Evolutionary conservation across 2,113 vertebrate genomes (phyloP).

Genomic region (Apistogramma diplotaenia): DNA sequence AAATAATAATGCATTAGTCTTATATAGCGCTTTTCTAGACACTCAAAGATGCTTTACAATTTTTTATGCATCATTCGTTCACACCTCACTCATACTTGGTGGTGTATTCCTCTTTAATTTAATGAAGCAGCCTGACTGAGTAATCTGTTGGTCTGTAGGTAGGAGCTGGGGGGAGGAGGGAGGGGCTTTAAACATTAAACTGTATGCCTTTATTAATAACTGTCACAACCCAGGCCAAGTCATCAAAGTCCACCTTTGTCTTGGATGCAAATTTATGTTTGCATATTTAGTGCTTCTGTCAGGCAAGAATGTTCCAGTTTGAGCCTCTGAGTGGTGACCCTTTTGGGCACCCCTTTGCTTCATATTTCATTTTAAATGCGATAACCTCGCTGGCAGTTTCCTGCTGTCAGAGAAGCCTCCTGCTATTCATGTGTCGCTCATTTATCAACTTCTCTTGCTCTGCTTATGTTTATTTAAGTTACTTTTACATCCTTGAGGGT

Average conservation of each 20-base stretch:
- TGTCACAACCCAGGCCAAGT: not conserved
- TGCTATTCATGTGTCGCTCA: not conserved
- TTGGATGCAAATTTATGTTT: not conserved
- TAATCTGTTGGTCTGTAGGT: not conserved
- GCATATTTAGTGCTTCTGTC: not conserved
- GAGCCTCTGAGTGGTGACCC: not conserved
- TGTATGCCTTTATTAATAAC: not conserved
- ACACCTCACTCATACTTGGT: no score
- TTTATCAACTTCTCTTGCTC: not conserved
- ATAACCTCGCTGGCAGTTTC: not conserved
- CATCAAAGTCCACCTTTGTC: not conserved
- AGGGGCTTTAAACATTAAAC: not conserved
- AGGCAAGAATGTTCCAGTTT: not conserved
- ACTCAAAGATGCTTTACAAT: no score
- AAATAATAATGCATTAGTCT: no score
- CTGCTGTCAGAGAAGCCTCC: not conserved
- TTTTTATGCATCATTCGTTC: no score
- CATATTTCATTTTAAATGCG: constrained; percentile 5
- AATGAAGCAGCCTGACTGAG: not conserved
- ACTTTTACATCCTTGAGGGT: not conserved
- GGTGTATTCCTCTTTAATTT: not conserved
- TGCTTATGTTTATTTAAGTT: not conserved
- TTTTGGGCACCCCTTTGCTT: not conserved
- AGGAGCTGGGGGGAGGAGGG: not conserved
- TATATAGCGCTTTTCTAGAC: no score